These are phyloP conservation scores for Brachionichthys hirsutus DNA, from an alignment of 2,113 vertebrate genomes.

Conservation along the genomic window DNA sequence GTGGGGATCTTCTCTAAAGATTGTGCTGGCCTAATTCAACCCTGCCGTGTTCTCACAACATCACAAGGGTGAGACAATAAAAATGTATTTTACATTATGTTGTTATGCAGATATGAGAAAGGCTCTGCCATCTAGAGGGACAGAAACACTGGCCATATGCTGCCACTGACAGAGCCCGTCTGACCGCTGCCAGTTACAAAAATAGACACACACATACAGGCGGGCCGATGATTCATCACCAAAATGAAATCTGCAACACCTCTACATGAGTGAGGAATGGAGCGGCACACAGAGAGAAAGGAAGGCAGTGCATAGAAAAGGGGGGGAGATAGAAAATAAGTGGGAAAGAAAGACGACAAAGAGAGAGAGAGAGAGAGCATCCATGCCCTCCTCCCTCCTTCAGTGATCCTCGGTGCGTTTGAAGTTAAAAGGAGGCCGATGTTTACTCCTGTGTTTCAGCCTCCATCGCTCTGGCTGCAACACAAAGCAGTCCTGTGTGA, in stretches of 20 bases:
- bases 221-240: slow-evolving; percentile 7
- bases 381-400: slow-evolving; percentile 27
- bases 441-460: slow-evolving; percentile 40
- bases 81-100: slow-evolving; percentile 2
- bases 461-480: slow-evolving; percentile 28
- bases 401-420: slow-evolving; percentile 46
- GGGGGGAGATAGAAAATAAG: slow-evolving; percentile 30
- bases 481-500: slow-evolving; percentile 57
- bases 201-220: slow-evolving; percentile 1
- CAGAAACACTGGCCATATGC: slow-evolving; percentile 42
- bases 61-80: no score
- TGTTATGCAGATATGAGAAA: slow-evolving; percentile 7
- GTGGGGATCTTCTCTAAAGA: no score
- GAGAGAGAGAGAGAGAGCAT: slow-evolving; percentile 19
- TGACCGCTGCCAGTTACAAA: slow-evolving; percentile 37
- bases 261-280: slow-evolving; percentile 4
- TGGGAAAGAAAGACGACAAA: slow-evolving; percentile 16
- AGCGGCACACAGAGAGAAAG: slow-evolving; percentile 12
- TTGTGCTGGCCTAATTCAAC: no score
- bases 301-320: neutral
- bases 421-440: slow-evolving; percentile 63
- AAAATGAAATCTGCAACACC: slow-evolving; percentile 7
- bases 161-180: slow-evolving; percentile 45
- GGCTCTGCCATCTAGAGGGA: slow-evolving; percentile 9
- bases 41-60: neutral